Evolutionary conservation across 2,113 vertebrate species (phyloP).

Genomic region (Actinemys pallida): DNA sequence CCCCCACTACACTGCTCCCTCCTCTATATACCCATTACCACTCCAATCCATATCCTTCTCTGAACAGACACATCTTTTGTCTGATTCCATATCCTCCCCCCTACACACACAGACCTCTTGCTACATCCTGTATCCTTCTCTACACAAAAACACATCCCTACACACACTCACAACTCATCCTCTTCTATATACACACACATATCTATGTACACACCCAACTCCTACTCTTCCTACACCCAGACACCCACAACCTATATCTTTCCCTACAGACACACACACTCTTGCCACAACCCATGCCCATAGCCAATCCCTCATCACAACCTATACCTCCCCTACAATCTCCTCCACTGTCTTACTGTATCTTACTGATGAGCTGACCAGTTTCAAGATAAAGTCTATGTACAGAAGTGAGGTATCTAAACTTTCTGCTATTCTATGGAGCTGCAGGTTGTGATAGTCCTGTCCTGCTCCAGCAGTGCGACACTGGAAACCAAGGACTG

Average conservation of each 20-base stretch:
- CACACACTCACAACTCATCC: background rate
- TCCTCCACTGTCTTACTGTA: background rate
- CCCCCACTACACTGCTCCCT: background rate
- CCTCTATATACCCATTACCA: background rate
- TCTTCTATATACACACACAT: no score
- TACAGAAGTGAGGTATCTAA: background rate
- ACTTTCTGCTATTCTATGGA: background rate
- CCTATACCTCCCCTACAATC: background rate
- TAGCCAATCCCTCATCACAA: background rate
- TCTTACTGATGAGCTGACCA: background rate
- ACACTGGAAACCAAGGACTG: background rate
- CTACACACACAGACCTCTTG: background rate
- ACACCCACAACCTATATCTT: background rate
- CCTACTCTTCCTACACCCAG: no score
- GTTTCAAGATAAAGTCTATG: background rate
- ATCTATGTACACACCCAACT: background rate
- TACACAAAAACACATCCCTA: background rate
- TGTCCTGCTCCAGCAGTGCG: background rate
- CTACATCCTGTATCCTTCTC: background rate
- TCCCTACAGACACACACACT: background rate
- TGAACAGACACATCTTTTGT: background rate
- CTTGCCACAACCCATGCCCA: background rate
- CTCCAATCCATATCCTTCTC: background rate
- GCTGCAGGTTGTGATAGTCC: background rate
- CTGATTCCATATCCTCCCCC: background rate